Percentiles rank a stretch among this genome's conserved stretches.
Evolutionary conservation across 2,797 vertebrate genomes (phyloP).

Genomic region (Tarsius wallacei): DNA sequence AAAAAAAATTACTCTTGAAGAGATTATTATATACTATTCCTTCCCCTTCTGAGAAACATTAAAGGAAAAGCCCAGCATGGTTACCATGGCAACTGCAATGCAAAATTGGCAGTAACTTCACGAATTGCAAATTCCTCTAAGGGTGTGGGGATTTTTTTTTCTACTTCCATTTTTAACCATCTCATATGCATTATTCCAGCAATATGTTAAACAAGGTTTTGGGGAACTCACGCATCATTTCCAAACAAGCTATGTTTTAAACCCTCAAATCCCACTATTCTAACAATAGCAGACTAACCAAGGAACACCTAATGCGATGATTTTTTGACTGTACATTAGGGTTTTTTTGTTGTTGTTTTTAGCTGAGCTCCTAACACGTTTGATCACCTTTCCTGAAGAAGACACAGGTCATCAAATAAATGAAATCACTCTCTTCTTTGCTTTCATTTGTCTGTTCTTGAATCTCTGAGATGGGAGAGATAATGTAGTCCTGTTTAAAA

Average conservation of each 20-base stretch:
- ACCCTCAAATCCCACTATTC: slow-evolving; percentile 78
- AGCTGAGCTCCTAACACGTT: not conserved
- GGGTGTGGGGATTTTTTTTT: slow-evolving; percentile 83
- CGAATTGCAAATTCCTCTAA: slow-evolving; percentile 85
- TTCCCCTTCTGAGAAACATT: slow-evolving; percentile 86
- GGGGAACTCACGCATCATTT: slow-evolving; percentile 85
- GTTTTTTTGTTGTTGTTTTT: slow-evolving; percentile 35
- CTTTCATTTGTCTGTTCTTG: not conserved
- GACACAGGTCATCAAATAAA: slow-evolving; percentile 46
- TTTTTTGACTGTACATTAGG: slow-evolving; percentile 36
- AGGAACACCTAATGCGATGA: slow-evolving; percentile 44
- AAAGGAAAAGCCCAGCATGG: slow-evolving; percentile 85
- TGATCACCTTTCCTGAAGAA: slow-evolving; percentile 58
- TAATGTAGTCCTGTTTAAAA: slow-evolving; percentile 15
- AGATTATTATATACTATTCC: slow-evolving; percentile 86
- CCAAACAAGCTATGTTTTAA: slow-evolving; percentile 83
- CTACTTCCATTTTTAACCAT: slow-evolving; percentile 86
- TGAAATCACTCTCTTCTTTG: not conserved
- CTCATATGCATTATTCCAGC: slow-evolving; percentile 87
- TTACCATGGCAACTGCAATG: slow-evolving; percentile 89
- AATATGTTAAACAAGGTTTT: slow-evolving; percentile 86
- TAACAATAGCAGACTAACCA: slow-evolving; percentile 66
- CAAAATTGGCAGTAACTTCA: slow-evolving; percentile 86
- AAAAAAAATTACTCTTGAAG: slow-evolving; percentile 85
- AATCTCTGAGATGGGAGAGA: slow-evolving; percentile 45